These are phyloP conservation scores for Gambusia yucatana DNA, from an alignment of 2,797 vertebrate species.

Conservation along the genomic window DNA sequence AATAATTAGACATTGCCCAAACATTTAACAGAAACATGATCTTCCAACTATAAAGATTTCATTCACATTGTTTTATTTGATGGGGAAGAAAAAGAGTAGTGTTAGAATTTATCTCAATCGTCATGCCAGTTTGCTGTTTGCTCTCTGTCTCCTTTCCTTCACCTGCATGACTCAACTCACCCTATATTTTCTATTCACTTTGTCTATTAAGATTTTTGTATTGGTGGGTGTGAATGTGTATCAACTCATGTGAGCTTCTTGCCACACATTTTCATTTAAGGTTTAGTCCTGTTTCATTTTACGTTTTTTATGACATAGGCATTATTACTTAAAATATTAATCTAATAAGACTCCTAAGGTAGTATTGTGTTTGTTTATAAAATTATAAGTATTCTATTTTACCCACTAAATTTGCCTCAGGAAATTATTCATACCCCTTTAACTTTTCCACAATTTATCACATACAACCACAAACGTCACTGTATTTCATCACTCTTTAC, in stretches of 20 bases:
- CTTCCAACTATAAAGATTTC: conserved; percentile 8
- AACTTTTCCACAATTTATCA: background rate
- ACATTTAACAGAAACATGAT: conserved; percentile 20
- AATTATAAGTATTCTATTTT: conserved; percentile 16
- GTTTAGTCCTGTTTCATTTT: conserved; percentile 49
- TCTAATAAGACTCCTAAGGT: background rate
- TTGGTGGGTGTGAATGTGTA: conserved; percentile 51
- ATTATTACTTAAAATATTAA: conserved; percentile 24
- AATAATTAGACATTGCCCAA: background rate
- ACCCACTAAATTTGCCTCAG: background rate
- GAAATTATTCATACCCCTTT: background rate
- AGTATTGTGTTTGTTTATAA: background rate
- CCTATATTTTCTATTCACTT: conserved; percentile 33
- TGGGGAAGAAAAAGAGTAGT: conserved; percentile 63
- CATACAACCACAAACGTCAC: background rate
- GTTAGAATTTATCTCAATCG: conserved; percentile 44
- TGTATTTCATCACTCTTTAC: background rate
- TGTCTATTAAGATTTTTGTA: conserved; percentile 67
- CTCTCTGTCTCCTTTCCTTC: conserved; percentile 8
- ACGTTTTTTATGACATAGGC: conserved; percentile 24
- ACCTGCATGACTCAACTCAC: conserved; percentile 59
- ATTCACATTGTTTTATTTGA: conserved; percentile 14
- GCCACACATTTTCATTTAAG: conserved; percentile 39
- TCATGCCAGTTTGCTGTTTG: conserved; percentile 10
- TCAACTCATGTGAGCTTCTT: conserved; percentile 27